Evolutionary conservation across 2,888 invertebrate genomes (phyloP).

Genomic region (Polydrusus tereticollis): DNA sequence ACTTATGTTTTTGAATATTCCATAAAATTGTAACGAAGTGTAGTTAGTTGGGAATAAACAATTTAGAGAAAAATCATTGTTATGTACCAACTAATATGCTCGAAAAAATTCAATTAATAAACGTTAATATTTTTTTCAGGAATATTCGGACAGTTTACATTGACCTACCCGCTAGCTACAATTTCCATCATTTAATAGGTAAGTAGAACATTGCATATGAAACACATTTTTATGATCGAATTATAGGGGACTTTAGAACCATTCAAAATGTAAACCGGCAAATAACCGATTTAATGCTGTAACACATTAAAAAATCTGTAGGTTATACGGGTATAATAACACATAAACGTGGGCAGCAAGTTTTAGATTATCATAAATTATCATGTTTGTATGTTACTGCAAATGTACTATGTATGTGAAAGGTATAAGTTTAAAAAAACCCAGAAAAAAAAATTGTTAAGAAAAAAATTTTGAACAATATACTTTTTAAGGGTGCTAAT

Average conservation of each 20-base stretch:
- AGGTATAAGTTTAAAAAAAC: not conserved
- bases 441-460: not conserved
- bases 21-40: too few relatives aligned
- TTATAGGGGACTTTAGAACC: not conserved
- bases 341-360: not conserved
- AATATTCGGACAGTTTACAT: not conserved
- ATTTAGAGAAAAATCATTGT: too few relatives aligned
- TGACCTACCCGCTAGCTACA: not conserved
- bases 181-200: not conserved
- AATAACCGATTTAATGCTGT: not conserved
- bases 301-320: not conserved
- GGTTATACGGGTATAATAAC: not conserved
- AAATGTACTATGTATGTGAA: not conserved
- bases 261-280: not conserved
- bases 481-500: too few relatives aligned
- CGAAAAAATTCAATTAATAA: too few relatives aligned
- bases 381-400: not conserved
- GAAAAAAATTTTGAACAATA: too few relatives aligned
- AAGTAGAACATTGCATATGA: not conserved
- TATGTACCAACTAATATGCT: too few relatives aligned
- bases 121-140: not conserved
- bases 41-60: too few relatives aligned
- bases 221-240: not conserved
- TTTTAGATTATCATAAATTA: constrained; percentile 7
- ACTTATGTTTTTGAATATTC: too few relatives aligned